Conservation (phyloP, 1,140 invertebrate genomes). For the Philotrypesis tridentata region DNA sequence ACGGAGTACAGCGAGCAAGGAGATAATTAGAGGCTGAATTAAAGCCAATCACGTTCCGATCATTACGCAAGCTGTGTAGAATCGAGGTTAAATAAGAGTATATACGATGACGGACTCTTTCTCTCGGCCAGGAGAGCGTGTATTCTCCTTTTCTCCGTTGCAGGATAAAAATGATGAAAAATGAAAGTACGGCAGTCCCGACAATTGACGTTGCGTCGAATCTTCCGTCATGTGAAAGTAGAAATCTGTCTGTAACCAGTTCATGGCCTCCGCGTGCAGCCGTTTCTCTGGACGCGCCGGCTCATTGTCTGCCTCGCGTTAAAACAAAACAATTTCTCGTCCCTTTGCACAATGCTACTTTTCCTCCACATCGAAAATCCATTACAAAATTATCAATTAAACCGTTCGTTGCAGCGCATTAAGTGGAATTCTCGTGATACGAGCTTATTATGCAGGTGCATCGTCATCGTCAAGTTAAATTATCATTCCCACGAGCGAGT, state of each 20-base stretch:
- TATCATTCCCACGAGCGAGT: not conserved
- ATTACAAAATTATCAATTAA: no score
- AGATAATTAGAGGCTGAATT: not conserved
- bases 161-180: constrained; percentile 36
- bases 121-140: not conserved
- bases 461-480: not conserved
- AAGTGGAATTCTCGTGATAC: no score
- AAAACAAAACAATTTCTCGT: constrained; percentile 15
- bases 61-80: not conserved
- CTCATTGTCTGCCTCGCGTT: not conserved
- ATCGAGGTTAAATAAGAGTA: not conserved
- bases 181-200: constrained; percentile 44
- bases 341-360: not conserved
- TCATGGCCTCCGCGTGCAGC: constrained; percentile 49
- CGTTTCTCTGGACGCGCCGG: not conserved
- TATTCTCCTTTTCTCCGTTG: no score
- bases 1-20: no score
- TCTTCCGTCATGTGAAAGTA: constrained; percentile 53
- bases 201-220: constrained; percentile 46
- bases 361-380: not conserved
- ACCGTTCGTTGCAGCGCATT: no score
- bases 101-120: not conserved
- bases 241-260: constrained; percentile 53
- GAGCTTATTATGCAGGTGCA: no score
- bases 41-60: not conserved